Conservation (phyloP, 2,113 vertebrate genomes). For the Bubalus kerabau region DNA sequence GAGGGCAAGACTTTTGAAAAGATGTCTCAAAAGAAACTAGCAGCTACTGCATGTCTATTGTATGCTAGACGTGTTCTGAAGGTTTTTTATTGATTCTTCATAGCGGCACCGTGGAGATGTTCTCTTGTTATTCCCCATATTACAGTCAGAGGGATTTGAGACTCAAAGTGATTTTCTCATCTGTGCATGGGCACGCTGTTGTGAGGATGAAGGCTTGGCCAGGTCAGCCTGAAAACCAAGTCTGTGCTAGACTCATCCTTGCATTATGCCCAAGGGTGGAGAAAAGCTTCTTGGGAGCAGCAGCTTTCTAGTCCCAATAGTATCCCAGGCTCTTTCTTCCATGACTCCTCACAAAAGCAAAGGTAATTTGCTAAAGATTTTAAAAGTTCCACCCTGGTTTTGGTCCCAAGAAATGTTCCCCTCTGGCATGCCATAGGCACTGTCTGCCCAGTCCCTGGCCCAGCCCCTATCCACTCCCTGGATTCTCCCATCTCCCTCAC, state of each 20-base stretch:
- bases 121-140: background rate
- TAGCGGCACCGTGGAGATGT: background rate
- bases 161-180: background rate
- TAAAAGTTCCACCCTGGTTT: background rate
- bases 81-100: background rate
- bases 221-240: background rate
- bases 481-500: background rate
- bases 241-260: background rate
- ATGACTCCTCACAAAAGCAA: background rate
- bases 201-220: background rate
- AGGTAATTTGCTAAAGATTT: background rate
- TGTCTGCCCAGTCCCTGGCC: background rate
- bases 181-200: background rate
- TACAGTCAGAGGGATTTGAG: background rate
- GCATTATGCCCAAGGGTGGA: background rate
- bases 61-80: background rate
- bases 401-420: background rate
- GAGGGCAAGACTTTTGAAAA: background rate
- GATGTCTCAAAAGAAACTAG: background rate
- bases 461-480: too few species aligned
- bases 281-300: background rate
- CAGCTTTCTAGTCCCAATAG: background rate
- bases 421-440: fast-evolving
- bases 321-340: background rate
- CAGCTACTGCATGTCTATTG: background rate